Percentiles rank a stretch among this genome's conserved stretches.
phyloP scores from a whole-genome alignment of 1,140 invertebrate species.

The Euschistus heros region DNA sequence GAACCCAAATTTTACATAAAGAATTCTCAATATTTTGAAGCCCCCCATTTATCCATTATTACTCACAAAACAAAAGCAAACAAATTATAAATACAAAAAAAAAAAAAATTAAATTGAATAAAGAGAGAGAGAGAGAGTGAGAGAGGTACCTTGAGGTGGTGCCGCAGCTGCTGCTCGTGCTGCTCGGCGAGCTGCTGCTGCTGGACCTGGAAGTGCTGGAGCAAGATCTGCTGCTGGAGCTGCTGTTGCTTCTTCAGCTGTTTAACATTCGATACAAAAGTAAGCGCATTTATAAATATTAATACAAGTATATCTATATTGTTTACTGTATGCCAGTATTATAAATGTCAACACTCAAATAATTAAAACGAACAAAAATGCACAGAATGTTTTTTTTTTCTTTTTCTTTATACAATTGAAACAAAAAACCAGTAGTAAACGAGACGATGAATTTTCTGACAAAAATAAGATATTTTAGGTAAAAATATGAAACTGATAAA shows the following conservation, averaged over 20 bases:
- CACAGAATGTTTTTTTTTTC: no score
- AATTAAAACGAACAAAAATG: neutral
- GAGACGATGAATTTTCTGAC: no score
- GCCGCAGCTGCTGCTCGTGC: constrained; percentile 78
- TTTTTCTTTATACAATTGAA: no score
- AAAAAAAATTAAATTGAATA: no score
- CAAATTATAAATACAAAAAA: no score
- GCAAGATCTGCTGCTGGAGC: constrained; percentile 75
- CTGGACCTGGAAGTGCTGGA: constrained; percentile 79
- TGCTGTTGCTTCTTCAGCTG: constrained; percentile 84
- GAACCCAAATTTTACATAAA: no score
- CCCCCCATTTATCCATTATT: no score
- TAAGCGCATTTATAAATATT: neutral
- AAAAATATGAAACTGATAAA: no score
- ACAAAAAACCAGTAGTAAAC: no score
- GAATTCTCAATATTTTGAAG: no score
- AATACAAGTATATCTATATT: neutral
- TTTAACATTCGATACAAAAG: constrained; percentile 35
- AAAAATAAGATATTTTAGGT: no score
- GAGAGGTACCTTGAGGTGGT: constrained; percentile 67
- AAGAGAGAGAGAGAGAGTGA: neutral
- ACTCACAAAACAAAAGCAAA: no score
- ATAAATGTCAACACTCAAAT: neutral
- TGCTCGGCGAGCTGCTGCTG: constrained; percentile 76
- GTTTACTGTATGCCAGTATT: neutral